These are phyloP conservation scores for Tenthredo scrophulariae DNA, from an alignment of 2,888 invertebrate genomes.

Conservation along the genomic window DNA sequence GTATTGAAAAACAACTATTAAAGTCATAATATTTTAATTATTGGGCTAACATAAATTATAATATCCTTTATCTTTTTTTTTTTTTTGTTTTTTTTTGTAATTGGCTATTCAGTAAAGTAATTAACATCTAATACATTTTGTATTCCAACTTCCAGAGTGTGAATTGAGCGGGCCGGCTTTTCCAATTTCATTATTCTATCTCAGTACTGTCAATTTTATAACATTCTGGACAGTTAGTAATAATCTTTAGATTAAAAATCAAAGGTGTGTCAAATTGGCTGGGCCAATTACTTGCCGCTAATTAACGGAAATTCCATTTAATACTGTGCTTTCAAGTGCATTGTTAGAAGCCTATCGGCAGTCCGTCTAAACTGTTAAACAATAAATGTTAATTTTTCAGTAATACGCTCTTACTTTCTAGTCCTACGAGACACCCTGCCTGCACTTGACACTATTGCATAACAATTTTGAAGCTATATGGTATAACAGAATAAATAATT, in stretches of 20 bases:
- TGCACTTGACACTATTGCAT: conserved; percentile 21
- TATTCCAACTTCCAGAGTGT: conserved; percentile 25
- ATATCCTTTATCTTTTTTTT: neutral
- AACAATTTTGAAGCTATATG: conserved; percentile 6
- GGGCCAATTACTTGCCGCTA: conserved; percentile 27
- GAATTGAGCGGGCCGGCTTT: conserved; percentile 23
- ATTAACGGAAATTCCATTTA: conserved; percentile 35
- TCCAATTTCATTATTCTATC: conserved; percentile 39
- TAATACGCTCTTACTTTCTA: conserved; percentile 36
- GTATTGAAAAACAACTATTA: conserved; percentile 11
- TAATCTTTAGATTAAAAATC: conserved; percentile 32
- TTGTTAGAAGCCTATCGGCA: conserved; percentile 26
- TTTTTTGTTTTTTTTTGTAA: neutral
- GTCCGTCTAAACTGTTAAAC: conserved; percentile 31
- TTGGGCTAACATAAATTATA: neutral
- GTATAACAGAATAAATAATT: conserved; percentile 11
- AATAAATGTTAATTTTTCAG: conserved; percentile 43
- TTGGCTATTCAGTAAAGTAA: conserved; percentile 17
- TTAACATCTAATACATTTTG: conserved; percentile 20
- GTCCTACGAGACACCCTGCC: conserved; percentile 12
- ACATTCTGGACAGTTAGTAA: conserved; percentile 39
- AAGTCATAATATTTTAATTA: conserved; percentile 31
- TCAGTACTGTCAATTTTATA: conserved; percentile 29
- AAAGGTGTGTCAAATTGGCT: conserved; percentile 44
- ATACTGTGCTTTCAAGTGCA: conserved; percentile 10